Percentiles rank a stretch among this genome's conserved stretches.
These are phyloP conservation scores for Sandelia bainsii DNA, from an alignment of 2,797 vertebrate genomes.

Conservation along the genomic window DNA sequence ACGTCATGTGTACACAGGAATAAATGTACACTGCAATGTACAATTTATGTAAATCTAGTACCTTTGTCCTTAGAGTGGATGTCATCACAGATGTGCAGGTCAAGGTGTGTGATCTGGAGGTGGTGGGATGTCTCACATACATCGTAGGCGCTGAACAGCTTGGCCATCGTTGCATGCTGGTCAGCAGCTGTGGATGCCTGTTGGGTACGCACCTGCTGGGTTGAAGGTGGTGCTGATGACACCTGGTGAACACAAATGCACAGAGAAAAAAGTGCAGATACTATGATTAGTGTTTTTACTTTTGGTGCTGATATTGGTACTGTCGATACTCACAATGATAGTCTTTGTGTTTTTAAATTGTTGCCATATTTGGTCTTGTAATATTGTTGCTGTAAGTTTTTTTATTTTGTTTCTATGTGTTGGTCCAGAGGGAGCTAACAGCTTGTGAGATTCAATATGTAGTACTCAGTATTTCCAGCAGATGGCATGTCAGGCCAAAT, in stretches of 20 bases:
- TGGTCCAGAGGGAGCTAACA: background rate
- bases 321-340: background rate
- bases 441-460: background rate
- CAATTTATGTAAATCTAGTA: constrained; percentile 45
- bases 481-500: constrained; percentile 41
- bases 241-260: constrained; percentile 77
- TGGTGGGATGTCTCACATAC: constrained; percentile 98
- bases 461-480: constrained; percentile 54
- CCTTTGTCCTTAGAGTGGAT: constrained; percentile 95
- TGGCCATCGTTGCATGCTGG: constrained; percentile 91
- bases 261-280: background rate
- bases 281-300: background rate
- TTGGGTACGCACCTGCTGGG: constrained; percentile 90
- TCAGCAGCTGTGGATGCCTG: constrained; percentile 88
- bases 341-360: background rate
- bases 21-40: background rate
- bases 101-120: constrained; percentile 96
- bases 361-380: background rate
- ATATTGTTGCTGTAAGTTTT: background rate
- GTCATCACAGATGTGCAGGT: constrained; percentile 98
- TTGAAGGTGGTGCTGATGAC: constrained; percentile 81
- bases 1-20: no score
- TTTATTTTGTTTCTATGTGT: background rate
- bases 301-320: background rate
- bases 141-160: constrained; percentile 91